phyloP scores from a whole-genome alignment of 1,140 invertebrate genomes.

The Penaeus japonicus region DNA sequence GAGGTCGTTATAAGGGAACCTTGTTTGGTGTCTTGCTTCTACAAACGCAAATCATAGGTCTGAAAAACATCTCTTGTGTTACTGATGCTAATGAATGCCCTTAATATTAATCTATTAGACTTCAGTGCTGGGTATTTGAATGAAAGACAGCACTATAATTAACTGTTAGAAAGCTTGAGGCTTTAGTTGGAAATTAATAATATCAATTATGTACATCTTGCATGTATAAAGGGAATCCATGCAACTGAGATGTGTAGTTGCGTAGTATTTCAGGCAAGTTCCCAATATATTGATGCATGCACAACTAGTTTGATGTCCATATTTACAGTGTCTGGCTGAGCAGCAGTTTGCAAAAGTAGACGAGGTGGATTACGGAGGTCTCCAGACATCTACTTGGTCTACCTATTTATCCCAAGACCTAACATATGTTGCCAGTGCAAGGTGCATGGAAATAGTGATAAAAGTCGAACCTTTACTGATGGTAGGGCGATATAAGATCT shows the following conservation, averaged over 20 bases:
- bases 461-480: slow-evolving; percentile 16
- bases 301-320: slow-evolving; percentile 51
- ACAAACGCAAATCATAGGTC: not conserved
- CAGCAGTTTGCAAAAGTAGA: slow-evolving; percentile 41
- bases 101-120: slow-evolving; percentile 49
- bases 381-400: slow-evolving; percentile 31
- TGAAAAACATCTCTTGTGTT: slow-evolving; percentile 20
- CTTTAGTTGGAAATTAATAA: slow-evolving; percentile 51
- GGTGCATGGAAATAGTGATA: slow-evolving; percentile 25
- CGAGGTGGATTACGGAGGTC: slow-evolving; percentile 26
- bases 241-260: slow-evolving; percentile 49
- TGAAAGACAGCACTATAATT: slow-evolving; percentile 47
- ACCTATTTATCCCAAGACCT: slow-evolving; percentile 35
- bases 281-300: slow-evolving; percentile 49
- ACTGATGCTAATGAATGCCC: slow-evolving; percentile 21
- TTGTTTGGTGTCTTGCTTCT: not conserved
- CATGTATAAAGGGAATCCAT: slow-evolving; percentile 51
- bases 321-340: slow-evolving; percentile 21
- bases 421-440: slow-evolving; percentile 22
- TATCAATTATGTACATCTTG: slow-evolving; percentile 41
- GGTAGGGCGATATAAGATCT: slow-evolving; percentile 13
- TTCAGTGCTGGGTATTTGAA: slow-evolving; percentile 46
- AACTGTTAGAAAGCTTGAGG: slow-evolving; percentile 54
- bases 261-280: slow-evolving; percentile 44
- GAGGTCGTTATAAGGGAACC: not conserved